These are phyloP conservation scores for Chaenodraco wilsoni DNA, from an alignment of 2,797 vertebrate species.

Conservation along the genomic window DNA sequence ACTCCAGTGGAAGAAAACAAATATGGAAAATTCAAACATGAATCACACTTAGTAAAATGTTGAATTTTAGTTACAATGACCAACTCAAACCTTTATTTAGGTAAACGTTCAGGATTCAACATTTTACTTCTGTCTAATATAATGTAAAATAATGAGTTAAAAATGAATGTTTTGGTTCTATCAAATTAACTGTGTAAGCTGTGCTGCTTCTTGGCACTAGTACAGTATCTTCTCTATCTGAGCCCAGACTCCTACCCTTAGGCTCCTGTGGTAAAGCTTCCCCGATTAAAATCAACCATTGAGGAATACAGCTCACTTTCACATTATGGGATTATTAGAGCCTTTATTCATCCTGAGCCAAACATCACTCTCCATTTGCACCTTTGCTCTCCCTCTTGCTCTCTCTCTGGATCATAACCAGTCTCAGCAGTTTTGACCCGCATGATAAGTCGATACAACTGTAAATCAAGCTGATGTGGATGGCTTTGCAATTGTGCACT, in stretches of 20 bases:
- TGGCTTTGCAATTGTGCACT: conserved; percentile 57
- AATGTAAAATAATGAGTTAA: conserved; percentile 15
- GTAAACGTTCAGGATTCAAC: neutral
- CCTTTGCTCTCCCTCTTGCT: conserved; percentile 20
- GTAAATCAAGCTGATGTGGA: conserved; percentile 63
- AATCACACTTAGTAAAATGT: neutral
- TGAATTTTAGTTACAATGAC: neutral
- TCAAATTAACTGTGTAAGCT: conserved; percentile 22
- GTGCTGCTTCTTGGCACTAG: conserved; percentile 19
- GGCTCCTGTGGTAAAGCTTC: conserved; percentile 16
- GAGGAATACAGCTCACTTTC: conserved; percentile 41
- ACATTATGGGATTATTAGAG: conserved; percentile 55
- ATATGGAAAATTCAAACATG: neutral
- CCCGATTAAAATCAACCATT: conserved; percentile 39
- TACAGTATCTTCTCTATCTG: conserved; percentile 5
- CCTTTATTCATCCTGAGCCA: conserved; percentile 43
- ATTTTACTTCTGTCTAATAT: neutral
- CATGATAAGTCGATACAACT: conserved; percentile 67
- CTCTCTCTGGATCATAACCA: conserved; percentile 49
- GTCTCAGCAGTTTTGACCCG: conserved; percentile 67
- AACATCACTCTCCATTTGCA: conserved; percentile 44
- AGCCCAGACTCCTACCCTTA: conserved; percentile 21
- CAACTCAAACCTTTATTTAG: neutral
- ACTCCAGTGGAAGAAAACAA: neutral
- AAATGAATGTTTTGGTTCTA: neutral